A percentile compares a stretch with the other conserved stretches of the same genome.
phyloP scores from a whole-genome alignment of 2,797 vertebrate species.

The Lepus oiostolus region DNA sequence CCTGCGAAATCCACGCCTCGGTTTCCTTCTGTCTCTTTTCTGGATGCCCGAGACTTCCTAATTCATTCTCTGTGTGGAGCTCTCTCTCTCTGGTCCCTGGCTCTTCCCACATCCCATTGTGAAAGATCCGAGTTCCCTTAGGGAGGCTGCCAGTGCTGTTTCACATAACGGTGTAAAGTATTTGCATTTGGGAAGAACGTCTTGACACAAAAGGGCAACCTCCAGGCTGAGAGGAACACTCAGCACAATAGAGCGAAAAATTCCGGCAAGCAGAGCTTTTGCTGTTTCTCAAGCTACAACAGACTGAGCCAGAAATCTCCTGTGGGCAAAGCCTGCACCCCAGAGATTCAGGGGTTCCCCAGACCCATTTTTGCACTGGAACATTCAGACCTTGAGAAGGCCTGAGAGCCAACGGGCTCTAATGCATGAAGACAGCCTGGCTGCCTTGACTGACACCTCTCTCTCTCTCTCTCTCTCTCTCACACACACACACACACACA shows the following conservation, averaged over 20 bases:
- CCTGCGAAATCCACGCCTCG: background rate
- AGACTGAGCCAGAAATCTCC: background rate
- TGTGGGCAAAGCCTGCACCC: background rate
- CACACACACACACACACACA: too few species aligned
- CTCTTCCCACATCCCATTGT: background rate
- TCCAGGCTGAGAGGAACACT: background rate
- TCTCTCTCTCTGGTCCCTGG: background rate
- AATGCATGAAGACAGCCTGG: background rate
- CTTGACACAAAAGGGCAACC: background rate
- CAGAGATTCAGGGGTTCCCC: background rate
- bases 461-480: too few species aligned
- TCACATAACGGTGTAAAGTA: too few species aligned
- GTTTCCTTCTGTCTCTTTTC: background rate
- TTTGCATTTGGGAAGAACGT: too few species aligned
- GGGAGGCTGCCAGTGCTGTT: background rate
- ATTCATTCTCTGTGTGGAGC: background rate
- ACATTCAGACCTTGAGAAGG: background rate
- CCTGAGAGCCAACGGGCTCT: fast-evolving
- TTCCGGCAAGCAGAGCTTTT: background rate
- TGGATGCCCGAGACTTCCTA: too few species aligned
- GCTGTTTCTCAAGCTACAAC: background rate
- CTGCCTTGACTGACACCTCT: too few species aligned
- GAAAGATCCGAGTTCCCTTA: background rate
- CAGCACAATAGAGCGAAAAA: background rate
- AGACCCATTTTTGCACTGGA: background rate